Evolutionary conservation across 92 coral and sea anemone species (phyloP), one percentile per base, ranked within the genome.

Genomic region (Virgularia gustaviana): DNA sequence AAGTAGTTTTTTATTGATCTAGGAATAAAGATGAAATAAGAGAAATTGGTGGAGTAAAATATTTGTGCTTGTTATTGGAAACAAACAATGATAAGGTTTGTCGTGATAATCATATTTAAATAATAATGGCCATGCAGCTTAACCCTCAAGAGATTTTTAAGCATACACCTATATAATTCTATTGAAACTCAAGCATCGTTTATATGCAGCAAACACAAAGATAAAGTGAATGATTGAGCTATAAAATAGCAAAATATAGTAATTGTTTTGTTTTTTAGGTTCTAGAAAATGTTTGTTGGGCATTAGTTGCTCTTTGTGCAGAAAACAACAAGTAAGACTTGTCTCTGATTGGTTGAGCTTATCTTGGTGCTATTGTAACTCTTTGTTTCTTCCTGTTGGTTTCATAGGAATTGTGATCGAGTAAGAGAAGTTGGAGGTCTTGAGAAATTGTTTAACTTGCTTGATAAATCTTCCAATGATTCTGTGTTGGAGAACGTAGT

Each of bases 241-340:
- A n/a, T n/a, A n/a, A n/a, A n/a, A n/a, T n/a, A n/a, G n/a, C n/a
- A n/a, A n/a, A n/a, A n/a, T n/a, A n/a, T 55, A 31, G 6, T 18
- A 19, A 24, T 13, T n/a, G 22, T 64, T 44, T n/a, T n/a, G n/a
- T 64, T 23, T 45, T 63, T 25, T 30, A 91, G 97, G 89, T 91
- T 42, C 96, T 79, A 64, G 96, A 84, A 52, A 88, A 80, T 59
- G 61, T 89, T 31, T 82, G 85, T 16, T 91, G 97, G 97, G 96
- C 97, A 16, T 28, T 89, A 33, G 97, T 87, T 19, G 76, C 80
- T 25, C 75, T 91, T 54, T 86, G 81, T 4, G 78, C 75, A 31
- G 96, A 91, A 60, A 83, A 89, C 45, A 68, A 61, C 67, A 81
- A 85, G 97, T 91, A 68, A 45, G 87, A 15, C 15, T 34, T 38